A percentile compares a stretch with the other conserved stretches of the same genome.
Evolutionary conservation across 2,113 vertebrate species (phyloP).

Genomic region (Vireo altiloquus): DNA sequence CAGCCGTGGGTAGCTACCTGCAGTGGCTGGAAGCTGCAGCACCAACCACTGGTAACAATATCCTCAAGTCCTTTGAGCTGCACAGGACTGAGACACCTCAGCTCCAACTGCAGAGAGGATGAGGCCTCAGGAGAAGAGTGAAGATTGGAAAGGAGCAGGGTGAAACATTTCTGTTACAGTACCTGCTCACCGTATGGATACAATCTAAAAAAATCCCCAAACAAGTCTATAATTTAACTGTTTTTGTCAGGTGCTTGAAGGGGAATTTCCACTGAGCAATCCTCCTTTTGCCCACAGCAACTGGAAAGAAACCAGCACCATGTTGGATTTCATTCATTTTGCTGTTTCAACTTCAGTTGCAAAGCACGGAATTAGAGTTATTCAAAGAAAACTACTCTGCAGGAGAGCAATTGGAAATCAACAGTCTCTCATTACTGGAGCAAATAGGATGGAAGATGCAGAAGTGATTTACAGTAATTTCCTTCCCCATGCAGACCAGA

Average conservation of each 20-base stretch:
- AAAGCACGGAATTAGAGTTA: background rate
- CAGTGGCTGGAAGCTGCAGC: background rate
- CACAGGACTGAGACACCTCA: background rate
- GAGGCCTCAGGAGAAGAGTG: background rate
- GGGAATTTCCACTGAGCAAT: background rate
- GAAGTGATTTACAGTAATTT: background rate
- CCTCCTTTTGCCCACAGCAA: background rate
- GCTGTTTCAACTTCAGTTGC: background rate
- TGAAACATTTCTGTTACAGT: background rate
- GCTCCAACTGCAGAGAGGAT: background rate
- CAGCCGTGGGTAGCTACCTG: background rate
- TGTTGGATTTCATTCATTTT: background rate
- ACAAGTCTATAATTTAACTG: background rate
- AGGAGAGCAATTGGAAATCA: background rate
- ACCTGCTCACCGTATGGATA: background rate
- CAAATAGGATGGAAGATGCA: slow-evolving; percentile 18
- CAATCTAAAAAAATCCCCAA: background rate
- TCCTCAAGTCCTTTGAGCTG: background rate
- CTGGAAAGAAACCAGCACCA: background rate
- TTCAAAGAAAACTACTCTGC: background rate
- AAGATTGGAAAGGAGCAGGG: background rate
- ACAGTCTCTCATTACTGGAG: background rate
- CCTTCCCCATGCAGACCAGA: background rate
- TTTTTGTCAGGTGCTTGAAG: background rate
- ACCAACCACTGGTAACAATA: background rate